Percentiles rank a stretch among this genome's conserved stretches.
These are phyloP conservation scores for Criorhina ranunculi DNA, from an alignment of 2,888 invertebrate genomes.

Conservation along the genomic window DNA sequence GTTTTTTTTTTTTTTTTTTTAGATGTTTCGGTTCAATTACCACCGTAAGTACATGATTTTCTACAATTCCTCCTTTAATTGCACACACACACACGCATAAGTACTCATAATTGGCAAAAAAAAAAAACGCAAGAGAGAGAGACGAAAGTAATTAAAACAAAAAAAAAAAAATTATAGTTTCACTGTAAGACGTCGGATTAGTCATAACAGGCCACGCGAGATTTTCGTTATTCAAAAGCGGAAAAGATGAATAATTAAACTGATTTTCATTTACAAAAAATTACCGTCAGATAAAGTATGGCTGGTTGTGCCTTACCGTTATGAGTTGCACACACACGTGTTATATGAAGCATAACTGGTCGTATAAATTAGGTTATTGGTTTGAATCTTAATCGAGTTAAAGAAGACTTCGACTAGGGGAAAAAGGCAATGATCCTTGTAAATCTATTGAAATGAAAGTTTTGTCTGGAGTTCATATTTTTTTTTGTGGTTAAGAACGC, in stretches of 20 bases:
- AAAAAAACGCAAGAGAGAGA: constrained; percentile 11
- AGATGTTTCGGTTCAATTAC: constrained; percentile 64
- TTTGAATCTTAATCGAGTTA: not conserved
- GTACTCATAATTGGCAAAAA: constrained; percentile 14
- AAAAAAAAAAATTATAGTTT: constrained; percentile 17
- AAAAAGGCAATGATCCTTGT: not conserved
- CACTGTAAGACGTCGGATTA: constrained; percentile 33
- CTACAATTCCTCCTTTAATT: constrained; percentile 43
- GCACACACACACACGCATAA: not conserved
- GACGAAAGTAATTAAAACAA: constrained; percentile 32
- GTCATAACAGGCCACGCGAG: constrained; percentile 23
- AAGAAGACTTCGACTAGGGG: not conserved
- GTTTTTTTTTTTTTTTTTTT: no score
- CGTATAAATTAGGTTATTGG: not conserved
- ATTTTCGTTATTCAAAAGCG: constrained; percentile 20
- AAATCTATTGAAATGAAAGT: not conserved
- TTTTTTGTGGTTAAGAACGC: no score
- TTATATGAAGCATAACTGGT: constrained; percentile 19
- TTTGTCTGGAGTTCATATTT: no score
- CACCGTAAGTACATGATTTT: constrained; percentile 27
- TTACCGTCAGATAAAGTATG: constrained; percentile 13
- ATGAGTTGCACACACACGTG: constrained; percentile 22
- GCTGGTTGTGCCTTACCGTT: not conserved
- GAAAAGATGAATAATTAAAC: constrained; percentile 34
- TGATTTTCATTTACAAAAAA: constrained; percentile 25